Percentiles rank a stretch among this genome's conserved stretches.
Evolutionary conservation across 2,888 invertebrate species (phyloP).

Genomic region (Gymnosoma rotundatum): DNA sequence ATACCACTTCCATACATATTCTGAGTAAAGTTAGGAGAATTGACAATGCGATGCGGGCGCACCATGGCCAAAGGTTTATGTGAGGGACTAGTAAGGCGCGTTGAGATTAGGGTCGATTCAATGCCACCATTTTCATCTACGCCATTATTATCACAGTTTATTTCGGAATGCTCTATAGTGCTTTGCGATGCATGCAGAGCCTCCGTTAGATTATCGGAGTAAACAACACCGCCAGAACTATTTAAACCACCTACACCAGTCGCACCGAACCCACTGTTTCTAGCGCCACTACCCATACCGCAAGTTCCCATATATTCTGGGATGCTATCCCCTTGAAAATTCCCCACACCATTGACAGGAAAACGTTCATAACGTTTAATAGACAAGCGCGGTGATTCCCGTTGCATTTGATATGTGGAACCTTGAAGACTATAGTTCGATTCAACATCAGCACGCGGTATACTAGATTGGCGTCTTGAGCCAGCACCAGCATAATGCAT

Average conservation of each 20-base stretch:
- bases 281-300: slow-evolving; percentile 68
- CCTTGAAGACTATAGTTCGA: slow-evolving; percentile 84
- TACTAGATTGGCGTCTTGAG: slow-evolving; percentile 87
- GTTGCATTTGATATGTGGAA: slow-evolving; percentile 77
- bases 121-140: slow-evolving; percentile 73
- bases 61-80: slow-evolving; percentile 81
- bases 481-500: slow-evolving; percentile 83
- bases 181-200: slow-evolving; percentile 78
- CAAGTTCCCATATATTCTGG: slow-evolving; percentile 74
- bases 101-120: slow-evolving; percentile 60
- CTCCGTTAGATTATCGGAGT: slow-evolving; percentile 75
- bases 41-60: slow-evolving; percentile 83
- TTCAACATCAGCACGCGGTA: slow-evolving; percentile 85
- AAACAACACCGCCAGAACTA: slow-evolving; percentile 61
- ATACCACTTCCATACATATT: slow-evolving; percentile 72
- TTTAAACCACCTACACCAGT: slow-evolving; percentile 67
- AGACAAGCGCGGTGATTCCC: slow-evolving; percentile 81
- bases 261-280: slow-evolving; percentile 52
- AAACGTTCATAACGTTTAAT: slow-evolving; percentile 83
- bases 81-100: slow-evolving; percentile 64
- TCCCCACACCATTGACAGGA: slow-evolving; percentile 82
- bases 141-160: slow-evolving; percentile 81
- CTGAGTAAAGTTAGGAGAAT: slow-evolving; percentile 74
- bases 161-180: slow-evolving; percentile 82
- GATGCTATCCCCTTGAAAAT: slow-evolving; percentile 75